Base-by-base conservation (phyloP, 1,140 invertebrate genomes). In the Nomia melanderi region DNA sequence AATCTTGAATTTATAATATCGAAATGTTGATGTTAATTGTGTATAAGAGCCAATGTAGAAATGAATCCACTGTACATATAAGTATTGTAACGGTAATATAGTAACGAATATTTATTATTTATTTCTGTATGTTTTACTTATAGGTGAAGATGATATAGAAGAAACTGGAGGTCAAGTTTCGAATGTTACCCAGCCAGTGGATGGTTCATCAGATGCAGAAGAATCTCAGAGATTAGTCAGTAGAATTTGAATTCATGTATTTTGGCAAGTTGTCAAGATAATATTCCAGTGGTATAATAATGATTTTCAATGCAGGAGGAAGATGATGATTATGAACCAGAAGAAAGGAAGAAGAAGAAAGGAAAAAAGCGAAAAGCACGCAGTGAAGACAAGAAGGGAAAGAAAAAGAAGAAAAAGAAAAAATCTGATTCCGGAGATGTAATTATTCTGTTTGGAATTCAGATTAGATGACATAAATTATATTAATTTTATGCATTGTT, bases 341-440 rank as follows among this genome's bases (percentile, higher is more conserved):
- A 97, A 89, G 96, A 96, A 92, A 94, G 96, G 79, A 97, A 97
- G 88, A 96, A 97, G 91, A 97, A 97, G 86, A 98, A 98, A 87
- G 97, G 96, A 7, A 98, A 98, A 90, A 98, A 98, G 89, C 94
- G 97, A 84, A 98, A 97, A 93, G 96, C 96, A 27, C 94, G 95
- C 83, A 95, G 96, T 81, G 97, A 97, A 87, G 96, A 97, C 73
- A 97, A 97, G 87, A 97, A 97, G 87, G 96, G 96, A 39, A 97
- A 97, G 91, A 97, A 97, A 90, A 96, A 97, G 89, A 98, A 98
- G 93, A 98, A 98, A 93, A 97, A 97, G 93, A 96, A 96, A 93
- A 97, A 97, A 93, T 96, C 96, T 92, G 97, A 98, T 83, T 97
- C 96, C 92, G 97, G 95, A 84, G 96, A 97, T 91, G 96, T 96